A percentile compares a stretch with the other conserved stretches of the same genome.
Evolutionary conservation across 2,797 vertebrate genomes (phyloP).

Genomic region (Enteromius fasciolatus): DNA sequence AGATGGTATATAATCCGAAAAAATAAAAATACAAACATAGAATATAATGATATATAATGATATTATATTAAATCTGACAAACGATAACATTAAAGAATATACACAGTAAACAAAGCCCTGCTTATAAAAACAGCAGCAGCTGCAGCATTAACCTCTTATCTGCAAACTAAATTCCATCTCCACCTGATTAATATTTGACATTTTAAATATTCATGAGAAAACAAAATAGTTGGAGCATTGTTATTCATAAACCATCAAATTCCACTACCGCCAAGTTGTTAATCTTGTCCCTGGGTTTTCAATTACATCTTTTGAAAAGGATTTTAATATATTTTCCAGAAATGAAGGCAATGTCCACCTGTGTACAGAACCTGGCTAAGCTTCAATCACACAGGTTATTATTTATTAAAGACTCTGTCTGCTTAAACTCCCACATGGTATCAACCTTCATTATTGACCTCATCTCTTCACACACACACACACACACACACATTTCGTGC

Average conservation of each 20-base stretch:
- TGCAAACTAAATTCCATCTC: constrained; percentile 27
- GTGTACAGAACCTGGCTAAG: constrained; percentile 42
- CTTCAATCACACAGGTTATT: constrained; percentile 57
- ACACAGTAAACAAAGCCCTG: neutral
- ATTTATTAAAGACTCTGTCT: constrained; percentile 59
- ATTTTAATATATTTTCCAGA: constrained; percentile 49
- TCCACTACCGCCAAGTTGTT: constrained; percentile 21
- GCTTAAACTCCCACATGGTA: constrained; percentile 54
- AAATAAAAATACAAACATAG: neutral
- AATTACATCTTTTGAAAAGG: constrained; percentile 46
- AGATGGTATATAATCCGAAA: neutral
- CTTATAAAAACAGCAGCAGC: neutral
- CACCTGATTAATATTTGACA: constrained; percentile 33
- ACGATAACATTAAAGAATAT: neutral
- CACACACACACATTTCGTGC: constrained; percentile 48
- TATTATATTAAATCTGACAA: neutral
- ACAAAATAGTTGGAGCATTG: constrained; percentile 23
- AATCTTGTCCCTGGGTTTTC: constrained; percentile 45
- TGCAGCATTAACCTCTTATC: constrained; percentile 24
- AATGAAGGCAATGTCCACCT: constrained; percentile 38
- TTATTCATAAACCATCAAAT: constrained; percentile 34
- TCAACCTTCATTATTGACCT: constrained; percentile 55
- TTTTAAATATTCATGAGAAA: constrained; percentile 46
- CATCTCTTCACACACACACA: constrained; percentile 38
- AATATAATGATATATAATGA: neutral